phyloP scores from a whole-genome alignment of 2,797 vertebrate species.

The Acrossocheilus fasciatus region DNA sequence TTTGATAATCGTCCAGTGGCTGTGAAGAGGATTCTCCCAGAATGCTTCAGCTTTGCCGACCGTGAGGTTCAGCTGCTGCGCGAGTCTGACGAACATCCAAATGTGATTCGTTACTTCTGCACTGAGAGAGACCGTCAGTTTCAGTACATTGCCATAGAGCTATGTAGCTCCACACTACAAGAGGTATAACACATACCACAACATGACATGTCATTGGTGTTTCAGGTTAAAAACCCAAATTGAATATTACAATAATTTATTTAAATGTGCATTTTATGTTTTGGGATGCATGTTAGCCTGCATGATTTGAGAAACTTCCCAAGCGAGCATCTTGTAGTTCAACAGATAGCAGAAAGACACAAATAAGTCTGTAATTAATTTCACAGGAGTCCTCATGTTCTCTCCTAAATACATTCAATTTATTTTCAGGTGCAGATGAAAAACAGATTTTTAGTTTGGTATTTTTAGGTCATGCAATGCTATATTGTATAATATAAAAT shows the following conservation, averaged over 20 bases:
- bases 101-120: constrained; percentile 98
- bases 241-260: neutral
- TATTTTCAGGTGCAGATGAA: neutral
- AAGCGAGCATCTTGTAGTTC: neutral
- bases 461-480: neutral
- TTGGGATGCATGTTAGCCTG: no score
- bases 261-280: neutral
- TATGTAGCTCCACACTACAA: constrained; percentile 92
- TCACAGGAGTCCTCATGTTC: neutral
- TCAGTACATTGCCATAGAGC: constrained; percentile 98
- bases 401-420: neutral
- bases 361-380: no score
- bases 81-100: constrained; percentile 95
- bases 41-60: constrained; percentile 97
- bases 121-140: constrained; percentile 96
- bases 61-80: constrained; percentile 93
- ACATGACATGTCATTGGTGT: neutral
- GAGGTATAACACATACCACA: constrained; percentile 78
- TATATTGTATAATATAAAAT: neutral
- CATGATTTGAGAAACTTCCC: neutral
- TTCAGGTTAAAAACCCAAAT: neutral
- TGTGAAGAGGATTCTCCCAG: constrained; percentile 96
- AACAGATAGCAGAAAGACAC: no score
- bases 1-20: constrained; percentile 95
- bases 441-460: neutral